Conservation (phyloP, 1,140 invertebrate species). For the Drosophila nigrodunni region DNA sequence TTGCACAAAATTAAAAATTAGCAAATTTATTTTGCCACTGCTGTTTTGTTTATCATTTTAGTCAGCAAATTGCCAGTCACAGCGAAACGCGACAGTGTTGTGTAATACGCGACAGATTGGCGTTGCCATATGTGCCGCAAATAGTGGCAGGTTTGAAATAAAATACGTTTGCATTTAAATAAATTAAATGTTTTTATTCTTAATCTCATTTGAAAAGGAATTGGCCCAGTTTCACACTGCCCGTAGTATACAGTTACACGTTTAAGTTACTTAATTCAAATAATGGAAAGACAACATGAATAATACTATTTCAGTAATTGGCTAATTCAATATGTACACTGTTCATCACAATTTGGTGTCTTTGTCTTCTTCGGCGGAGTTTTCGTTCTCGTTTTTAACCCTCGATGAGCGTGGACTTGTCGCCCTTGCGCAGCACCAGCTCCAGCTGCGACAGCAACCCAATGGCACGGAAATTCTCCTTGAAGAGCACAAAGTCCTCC, state of each 20-base stretch:
- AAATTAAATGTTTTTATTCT: constrained; percentile 65
- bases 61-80: constrained; percentile 41
- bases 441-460: constrained; percentile 77
- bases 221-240: constrained; percentile 30
- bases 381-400: constrained; percentile 38
- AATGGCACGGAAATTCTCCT: constrained; percentile 81
- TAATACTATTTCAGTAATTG: constrained; percentile 68
- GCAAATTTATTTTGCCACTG: constrained; percentile 20
- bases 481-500: constrained; percentile 80
- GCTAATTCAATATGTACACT: constrained; percentile 61
- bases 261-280: constrained; percentile 20
- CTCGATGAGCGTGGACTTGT: constrained; percentile 67
- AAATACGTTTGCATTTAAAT: constrained; percentile 35
- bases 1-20: constrained; percentile 10
- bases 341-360: constrained; percentile 76
- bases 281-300: constrained; percentile 47
- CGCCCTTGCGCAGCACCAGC: constrained; percentile 70
- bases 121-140: constrained; percentile 27
- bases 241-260: neutral
- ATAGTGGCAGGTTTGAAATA: neutral
- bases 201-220: constrained; percentile 48
- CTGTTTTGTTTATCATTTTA: constrained; percentile 51
- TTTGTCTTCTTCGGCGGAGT: constrained; percentile 50
- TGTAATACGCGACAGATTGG: neutral
- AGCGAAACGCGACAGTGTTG: constrained; percentile 27